Percentiles rank a stretch among this genome's conserved stretches.
These are phyloP conservation scores for Drosophila burlai DNA, from an alignment of 1,140 invertebrate genomes.

Conservation along the genomic window DNA sequence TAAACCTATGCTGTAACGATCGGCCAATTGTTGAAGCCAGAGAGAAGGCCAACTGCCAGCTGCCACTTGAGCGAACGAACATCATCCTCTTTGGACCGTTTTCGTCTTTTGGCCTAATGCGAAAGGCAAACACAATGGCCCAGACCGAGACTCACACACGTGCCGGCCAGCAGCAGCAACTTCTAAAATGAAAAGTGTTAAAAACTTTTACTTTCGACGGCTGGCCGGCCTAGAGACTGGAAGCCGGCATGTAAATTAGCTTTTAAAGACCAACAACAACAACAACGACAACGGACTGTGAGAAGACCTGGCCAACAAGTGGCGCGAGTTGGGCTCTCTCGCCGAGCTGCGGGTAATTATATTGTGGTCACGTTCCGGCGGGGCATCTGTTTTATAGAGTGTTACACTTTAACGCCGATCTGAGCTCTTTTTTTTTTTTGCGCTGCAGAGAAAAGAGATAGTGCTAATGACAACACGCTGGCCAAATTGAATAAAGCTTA, in stretches of 20 bases:
- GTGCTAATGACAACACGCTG: slow-evolving; percentile 13
- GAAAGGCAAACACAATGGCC: slow-evolving; percentile 63
- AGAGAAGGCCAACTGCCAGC: slow-evolving; percentile 52
- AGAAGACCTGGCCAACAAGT: slow-evolving; percentile 61
- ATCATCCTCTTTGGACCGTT: slow-evolving; percentile 45
- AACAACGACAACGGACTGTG: background rate
- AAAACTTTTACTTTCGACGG: slow-evolving; percentile 53
- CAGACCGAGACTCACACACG: slow-evolving; percentile 22
- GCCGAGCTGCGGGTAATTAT: slow-evolving; percentile 74
- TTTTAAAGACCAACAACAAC: slow-evolving; percentile 64
- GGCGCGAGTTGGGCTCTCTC: slow-evolving; percentile 47
- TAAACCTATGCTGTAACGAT: slow-evolving; percentile 35
- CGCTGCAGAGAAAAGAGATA: slow-evolving; percentile 15
- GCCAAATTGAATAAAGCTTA: slow-evolving; percentile 44
- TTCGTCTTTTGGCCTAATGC: slow-evolving; percentile 59
- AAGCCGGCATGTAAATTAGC: slow-evolving; percentile 73
- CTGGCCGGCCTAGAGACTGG: slow-evolving; percentile 30
- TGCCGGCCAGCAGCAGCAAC: slow-evolving; percentile 30
- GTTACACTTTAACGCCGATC: slow-evolving; percentile 81
- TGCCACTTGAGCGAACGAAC: slow-evolving; percentile 59
- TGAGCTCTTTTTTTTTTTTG: background rate
- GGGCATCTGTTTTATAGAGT: slow-evolving; percentile 78
- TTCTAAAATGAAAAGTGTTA: slow-evolving; percentile 83
- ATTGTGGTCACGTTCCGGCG: slow-evolving; percentile 79
- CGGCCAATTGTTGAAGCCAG: slow-evolving; percentile 33